Conservation (phyloP, 2,888 invertebrate genomes). For the Zaprionus lineosus region DNA sequence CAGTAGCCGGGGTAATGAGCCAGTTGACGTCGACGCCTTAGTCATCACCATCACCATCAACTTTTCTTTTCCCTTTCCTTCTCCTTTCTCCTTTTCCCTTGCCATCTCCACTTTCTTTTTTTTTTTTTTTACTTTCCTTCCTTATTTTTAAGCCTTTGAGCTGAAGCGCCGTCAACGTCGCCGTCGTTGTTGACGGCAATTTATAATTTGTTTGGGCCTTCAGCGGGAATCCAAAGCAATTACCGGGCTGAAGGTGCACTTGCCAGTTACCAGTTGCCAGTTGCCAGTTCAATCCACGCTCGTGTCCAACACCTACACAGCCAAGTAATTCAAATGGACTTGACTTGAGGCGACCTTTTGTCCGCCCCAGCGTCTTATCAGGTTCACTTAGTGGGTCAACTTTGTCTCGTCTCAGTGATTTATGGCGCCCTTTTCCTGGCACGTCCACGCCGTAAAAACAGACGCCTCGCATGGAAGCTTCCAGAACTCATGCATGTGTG, state of each 20-base stretch:
- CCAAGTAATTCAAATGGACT: slow-evolving; percentile 43
- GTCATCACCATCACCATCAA: slow-evolving; percentile 23
- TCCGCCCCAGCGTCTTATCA: slow-evolving; percentile 34
- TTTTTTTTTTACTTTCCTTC: neutral
- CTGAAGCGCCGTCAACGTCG: slow-evolving; percentile 9
- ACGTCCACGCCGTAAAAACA: slow-evolving; percentile 49
- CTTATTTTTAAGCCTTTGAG: slow-evolving; percentile 48
- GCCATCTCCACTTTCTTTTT: neutral
- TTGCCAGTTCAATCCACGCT: neutral
- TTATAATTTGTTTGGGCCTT: slow-evolving; percentile 72
- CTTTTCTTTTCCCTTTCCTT: slow-evolving; percentile 3
- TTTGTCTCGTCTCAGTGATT: slow-evolving; percentile 45
- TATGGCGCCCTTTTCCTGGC: slow-evolving; percentile 43
- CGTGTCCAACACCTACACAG: slow-evolving; percentile 34
- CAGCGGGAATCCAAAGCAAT: slow-evolving; percentile 68
- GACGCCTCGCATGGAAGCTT: slow-evolving; percentile 42
- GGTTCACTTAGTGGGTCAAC: slow-evolving; percentile 67
- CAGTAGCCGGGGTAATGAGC: slow-evolving; percentile 61
- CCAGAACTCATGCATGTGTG: slow-evolving; percentile 4
- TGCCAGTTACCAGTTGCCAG: neutral
- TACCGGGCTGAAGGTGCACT: slow-evolving; percentile 58
- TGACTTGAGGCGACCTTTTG: slow-evolving; percentile 57
- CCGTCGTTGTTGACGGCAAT: slow-evolving; percentile 48
- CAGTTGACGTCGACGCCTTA: slow-evolving; percentile 51
- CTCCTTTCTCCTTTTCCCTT: neutral